Percentiles rank a stretch among this genome's conserved stretches.
phyloP scores from a whole-genome alignment of 2,797 vertebrate genomes.

The Hoplostethus mediterraneus region DNA sequence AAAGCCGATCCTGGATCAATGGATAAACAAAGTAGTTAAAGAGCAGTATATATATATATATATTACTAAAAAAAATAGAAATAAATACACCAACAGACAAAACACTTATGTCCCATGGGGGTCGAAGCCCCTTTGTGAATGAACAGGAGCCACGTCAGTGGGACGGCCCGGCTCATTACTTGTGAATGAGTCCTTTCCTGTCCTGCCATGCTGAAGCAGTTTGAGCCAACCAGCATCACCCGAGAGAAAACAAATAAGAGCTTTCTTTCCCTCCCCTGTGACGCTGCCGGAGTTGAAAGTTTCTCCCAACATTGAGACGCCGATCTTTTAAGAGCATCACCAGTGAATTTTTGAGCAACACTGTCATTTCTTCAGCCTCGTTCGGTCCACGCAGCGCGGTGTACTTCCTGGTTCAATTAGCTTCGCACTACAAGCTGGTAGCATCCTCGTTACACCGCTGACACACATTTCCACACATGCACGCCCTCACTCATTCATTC shows the following conservation, averaged over 20 bases:
- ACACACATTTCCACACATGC: constrained; percentile 69
- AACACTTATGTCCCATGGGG: constrained; percentile 50
- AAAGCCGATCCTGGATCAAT: neutral
- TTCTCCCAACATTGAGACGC: constrained; percentile 32
- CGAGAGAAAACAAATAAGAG: constrained; percentile 74
- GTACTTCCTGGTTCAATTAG: constrained; percentile 86
- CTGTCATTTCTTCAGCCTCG: constrained; percentile 4
- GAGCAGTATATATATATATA: neutral
- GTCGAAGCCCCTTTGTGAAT: constrained; percentile 71
- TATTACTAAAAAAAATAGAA: constrained; percentile 30
- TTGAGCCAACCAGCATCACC: constrained; percentile 65
- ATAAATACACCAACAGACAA: constrained; percentile 35
- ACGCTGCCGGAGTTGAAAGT: constrained; percentile 22
- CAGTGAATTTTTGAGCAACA: constrained; percentile 12
- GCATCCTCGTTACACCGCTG: constrained; percentile 80
- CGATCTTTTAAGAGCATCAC: constrained; percentile 5
- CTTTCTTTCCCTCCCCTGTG: constrained; percentile 40
- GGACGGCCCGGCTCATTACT: constrained; percentile 78
- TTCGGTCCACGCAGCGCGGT: neutral
- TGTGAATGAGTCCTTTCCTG: constrained; percentile 82
- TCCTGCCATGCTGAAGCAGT: constrained; percentile 80
- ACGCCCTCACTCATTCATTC: constrained; percentile 62
- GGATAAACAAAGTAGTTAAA: neutral
- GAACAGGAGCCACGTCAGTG: constrained; percentile 73
- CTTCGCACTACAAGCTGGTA: constrained; percentile 88